A percentile compares a stretch with the other conserved stretches of the same genome.
Conservation (phyloP, 2,888 invertebrate species). For the Temnothorax ravouxi region DNA sequence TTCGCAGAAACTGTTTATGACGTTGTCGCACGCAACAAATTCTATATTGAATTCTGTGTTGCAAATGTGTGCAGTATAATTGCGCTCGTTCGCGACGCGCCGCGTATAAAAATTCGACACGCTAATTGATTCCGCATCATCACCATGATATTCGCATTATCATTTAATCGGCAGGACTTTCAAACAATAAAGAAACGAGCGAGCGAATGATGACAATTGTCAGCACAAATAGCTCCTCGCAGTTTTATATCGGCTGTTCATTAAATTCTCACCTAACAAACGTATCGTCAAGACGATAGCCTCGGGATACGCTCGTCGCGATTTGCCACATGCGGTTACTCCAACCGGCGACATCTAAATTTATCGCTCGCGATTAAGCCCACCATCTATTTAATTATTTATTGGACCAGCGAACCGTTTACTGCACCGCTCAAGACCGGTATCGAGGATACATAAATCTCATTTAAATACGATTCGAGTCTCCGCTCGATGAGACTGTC, state of each 20-base stretch:
- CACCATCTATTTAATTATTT: constrained; percentile 70
- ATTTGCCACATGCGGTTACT: constrained; percentile 20
- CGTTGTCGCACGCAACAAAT: constrained; percentile 49
- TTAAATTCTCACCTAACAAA: constrained; percentile 56
- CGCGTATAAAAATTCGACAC: constrained; percentile 36
- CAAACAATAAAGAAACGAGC: background rate
- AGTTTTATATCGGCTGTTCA: constrained; percentile 39
- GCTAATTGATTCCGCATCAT: constrained; percentile 59
- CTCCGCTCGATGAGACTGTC: constrained; percentile 35
- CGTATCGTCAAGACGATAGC: constrained; percentile 22
- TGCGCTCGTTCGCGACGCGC: background rate
- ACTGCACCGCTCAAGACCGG: constrained; percentile 61
- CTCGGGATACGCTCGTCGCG: constrained; percentile 5
- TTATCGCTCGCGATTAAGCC: constrained; percentile 38
- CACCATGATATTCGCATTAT: constrained; percentile 16
- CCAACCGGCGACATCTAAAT: constrained; percentile 31
- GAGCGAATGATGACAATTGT: constrained; percentile 1
- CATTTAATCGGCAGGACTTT: constrained; percentile 18
- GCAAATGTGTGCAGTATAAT: constrained; percentile 20
- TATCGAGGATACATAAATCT: constrained; percentile 71
- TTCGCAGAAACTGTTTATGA: constrained; percentile 37
- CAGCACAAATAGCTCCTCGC: constrained; percentile 10
- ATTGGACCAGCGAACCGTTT: constrained; percentile 65
- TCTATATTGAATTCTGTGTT: constrained; percentile 44
- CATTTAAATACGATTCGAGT: constrained; percentile 73